Evolutionary conservation across 64 coral and sea anemone species (phyloP), one percentile per base, ranked within the genome.

Genomic region (Montipora foliosa): DNA sequence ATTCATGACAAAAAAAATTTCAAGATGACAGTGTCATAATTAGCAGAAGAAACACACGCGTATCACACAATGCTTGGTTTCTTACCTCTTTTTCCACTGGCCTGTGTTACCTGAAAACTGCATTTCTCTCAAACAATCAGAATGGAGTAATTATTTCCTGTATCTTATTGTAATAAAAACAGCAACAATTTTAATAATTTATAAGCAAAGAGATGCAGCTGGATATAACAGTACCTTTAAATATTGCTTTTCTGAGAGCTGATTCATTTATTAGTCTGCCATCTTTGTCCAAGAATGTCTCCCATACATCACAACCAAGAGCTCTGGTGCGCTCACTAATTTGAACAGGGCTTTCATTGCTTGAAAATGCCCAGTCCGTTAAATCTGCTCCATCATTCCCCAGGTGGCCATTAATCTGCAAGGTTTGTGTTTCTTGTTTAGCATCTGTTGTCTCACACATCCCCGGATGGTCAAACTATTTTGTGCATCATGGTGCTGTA

Each of bases 231-330:
- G 47, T 88, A 98, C 96, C 96, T 95, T 98, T 98, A 14, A 98
- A 98, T 19, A 95, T 72, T 47, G 77, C 90, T 92, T 89, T 97
- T 68, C 96, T 91, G 29, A 97, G 44, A 17, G 83, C 78, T 46
- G 88, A 94, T 20, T 97, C 96, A 67, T 97, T 88, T 6, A 97
- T 76, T 10, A 97, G 88, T 88, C 96, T 81, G 17, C 96, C 96
- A 92, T 97, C 96, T 17, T 80, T 81, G 74, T 97, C 96, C 57
- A 97, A 81, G 12, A 97, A 80, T 46, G 80, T 92, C 25, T 83
- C 66, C 96, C 93, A 97, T 29, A 88, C 76, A 17, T 92, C 84
- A 15, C 8, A 8, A 73, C 79, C 57, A 8, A 97, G 70, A 0
- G 96, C 89, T 17, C 88, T 45, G 50, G 89, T 97, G 51, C 96